Evolutionary conservation across 2,888 invertebrate species (phyloP).

Genomic region (Morpho helenor): DNA sequence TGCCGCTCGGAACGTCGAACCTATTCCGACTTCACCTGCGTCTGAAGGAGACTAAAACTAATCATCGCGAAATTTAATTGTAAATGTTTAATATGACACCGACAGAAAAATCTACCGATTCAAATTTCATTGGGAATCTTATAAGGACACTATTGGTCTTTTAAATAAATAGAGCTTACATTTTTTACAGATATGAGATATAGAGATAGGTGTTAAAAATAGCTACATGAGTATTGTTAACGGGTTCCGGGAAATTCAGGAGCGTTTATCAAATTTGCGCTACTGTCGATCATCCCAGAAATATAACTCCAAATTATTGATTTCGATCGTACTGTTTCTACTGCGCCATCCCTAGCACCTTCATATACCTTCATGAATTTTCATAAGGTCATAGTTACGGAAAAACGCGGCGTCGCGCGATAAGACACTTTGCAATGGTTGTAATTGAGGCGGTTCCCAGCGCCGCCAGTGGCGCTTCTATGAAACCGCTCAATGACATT

Average conservation of each 20-base stretch:
- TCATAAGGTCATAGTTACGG: constrained; percentile 33
- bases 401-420: constrained; percentile 51
- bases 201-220: neutral
- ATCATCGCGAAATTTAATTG: no score
- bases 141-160: no score
- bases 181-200: neutral
- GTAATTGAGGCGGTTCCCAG: constrained; percentile 51
- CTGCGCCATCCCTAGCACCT: neutral
- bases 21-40: neutral
- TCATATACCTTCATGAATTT: constrained; percentile 46
- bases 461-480: constrained; percentile 28
- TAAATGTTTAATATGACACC: no score
- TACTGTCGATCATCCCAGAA: no score
- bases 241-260: no score
- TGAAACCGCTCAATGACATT: constrained; percentile 47
- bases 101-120: no score
- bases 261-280: no score
- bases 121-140: no score
- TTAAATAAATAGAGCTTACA: no score
- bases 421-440: constrained; percentile 23
- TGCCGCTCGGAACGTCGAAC: neutral
- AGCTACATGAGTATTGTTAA: no score
- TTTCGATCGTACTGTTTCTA: neutral
- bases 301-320: no score
- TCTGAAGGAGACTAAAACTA: no score